Base-by-base conservation (phyloP, 1,140 invertebrate species). In the Trachelipus rathkii region DNA sequence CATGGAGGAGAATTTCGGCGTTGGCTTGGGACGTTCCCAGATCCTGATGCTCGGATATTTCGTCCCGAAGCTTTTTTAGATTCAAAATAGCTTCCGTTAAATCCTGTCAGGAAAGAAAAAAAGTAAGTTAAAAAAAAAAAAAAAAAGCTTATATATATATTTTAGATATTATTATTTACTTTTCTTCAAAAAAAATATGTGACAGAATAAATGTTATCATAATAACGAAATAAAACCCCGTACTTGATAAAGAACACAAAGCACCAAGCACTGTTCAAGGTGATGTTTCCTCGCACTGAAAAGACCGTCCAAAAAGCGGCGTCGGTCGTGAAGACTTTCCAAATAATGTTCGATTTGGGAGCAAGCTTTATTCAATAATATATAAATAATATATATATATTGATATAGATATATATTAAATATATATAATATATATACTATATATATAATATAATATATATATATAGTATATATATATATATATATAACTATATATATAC, bases 241-340 rank as follows among this genome's bases (percentile, higher is more conserved):
- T 43, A 81, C 79, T 77, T 81, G 87, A 23, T 92, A 91, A 9
- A 94, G 85, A 74, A 92, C 84, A 68, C 91, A 90, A 23, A 94
- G 85, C 50, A 91, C 91, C 75, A 93, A 85, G 78, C 92, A 92
- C 84, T 95, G 92, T 82, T 94, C 92, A 77, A 94, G 86, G 81
- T 92, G 88, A 0, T 74, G 77, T 21, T 80, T 77, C 23, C 82
- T 77, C 19, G 78, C 77, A 15, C 50, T 15, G 75, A 82, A 81
- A 53, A 90, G 88, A 10, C 89, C 84, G 83, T 95, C 93, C 44
- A 95, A 85, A 77, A 88, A 85, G 78, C 89, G 88, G 79, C 94
- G 85, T 80, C 90, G 88, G 82, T 94, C 91, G 80, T 95, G 93
- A 21, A 95, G 85, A 44, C 88, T 87, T 82, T 93, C 92, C 78